Evolutionary conservation across 2,888 invertebrate species (phyloP), one percentile per base, ranked within the genome.

Genomic region (Onchidella celtica): DNA sequence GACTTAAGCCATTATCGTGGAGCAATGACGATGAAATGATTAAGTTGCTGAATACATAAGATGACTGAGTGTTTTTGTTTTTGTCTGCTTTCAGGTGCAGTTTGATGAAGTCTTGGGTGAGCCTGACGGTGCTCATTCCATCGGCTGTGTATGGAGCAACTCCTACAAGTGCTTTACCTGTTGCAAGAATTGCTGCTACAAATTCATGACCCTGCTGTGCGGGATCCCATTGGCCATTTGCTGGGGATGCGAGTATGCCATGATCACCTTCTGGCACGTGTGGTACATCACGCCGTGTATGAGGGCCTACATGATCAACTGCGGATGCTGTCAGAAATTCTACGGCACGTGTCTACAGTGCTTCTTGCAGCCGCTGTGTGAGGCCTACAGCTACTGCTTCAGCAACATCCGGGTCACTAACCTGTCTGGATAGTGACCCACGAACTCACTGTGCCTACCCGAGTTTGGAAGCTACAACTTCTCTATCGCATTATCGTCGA

Each of bases 201-300:
- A 95, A 27, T 91, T 95, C 72, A 94, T 96, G 65, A 95, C 96
- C 0, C 95, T 96, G 72, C 88, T 96, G 29, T 94, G 95, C 9
- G 96, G 96, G 0, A 95, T 96, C 6, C 94, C 96, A 34, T 94
- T 95, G 76, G 96, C 96, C 0, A 93, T 96, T 82, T 93, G 95
- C 85, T 94, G 96, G 73, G 91, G 91, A 21, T 90, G 90, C 69
- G 86, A 88, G 80, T 91, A 90, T 81, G 91, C 89, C 63, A 66
- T 95, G 87, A 93, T 96, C 11, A 95, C 96, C 3, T 91, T 90
- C 84, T 63, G 86, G 63, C 96, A 96, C 94, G 96, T 96, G 88
- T 96, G 96, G 96, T 96, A 96, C 91, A 93, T 95, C 34, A 95
- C 95, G 0, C 96, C 96, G 0, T 95, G 95, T 81, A 93, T 96